Conservation (phyloP, 2,888 invertebrate genomes). For the Pachliopta kotzebuea region DNA sequence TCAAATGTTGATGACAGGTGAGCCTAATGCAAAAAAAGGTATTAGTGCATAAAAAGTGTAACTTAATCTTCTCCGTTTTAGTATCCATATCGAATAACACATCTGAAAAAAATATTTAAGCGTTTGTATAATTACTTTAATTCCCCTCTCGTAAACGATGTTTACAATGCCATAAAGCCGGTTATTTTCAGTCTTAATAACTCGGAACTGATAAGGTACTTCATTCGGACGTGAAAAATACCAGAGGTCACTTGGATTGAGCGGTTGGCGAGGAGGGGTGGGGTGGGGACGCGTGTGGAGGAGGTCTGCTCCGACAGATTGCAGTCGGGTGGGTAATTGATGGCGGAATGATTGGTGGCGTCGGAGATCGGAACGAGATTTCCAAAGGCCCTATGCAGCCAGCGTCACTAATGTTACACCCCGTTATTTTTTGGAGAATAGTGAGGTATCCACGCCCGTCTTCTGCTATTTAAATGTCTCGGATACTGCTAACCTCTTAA, state of each 20-base stretch:
- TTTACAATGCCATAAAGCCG: neutral
- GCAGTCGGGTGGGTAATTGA: constrained; percentile 57
- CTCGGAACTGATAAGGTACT: neutral
- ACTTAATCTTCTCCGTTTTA: no score
- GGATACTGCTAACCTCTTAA: no score
- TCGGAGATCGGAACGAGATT: constrained; percentile 41
- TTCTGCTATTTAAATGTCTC: no score
- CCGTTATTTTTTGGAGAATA: constrained; percentile 15
- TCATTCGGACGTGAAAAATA: constrained; percentile 17
- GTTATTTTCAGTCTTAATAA: constrained; percentile 2
- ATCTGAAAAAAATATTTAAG: no score
- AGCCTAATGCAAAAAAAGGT: no score
- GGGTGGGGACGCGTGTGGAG: constrained; percentile 20
- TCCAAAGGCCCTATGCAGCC: constrained; percentile 51
- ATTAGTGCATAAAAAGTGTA: no score
- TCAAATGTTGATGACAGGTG: no score
- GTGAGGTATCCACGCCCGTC: constrained; percentile 3
- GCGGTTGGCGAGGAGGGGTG: constrained; percentile 12
- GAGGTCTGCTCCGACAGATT: constrained; percentile 40
- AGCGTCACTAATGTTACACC: constrained; percentile 36
- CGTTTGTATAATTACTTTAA: no score
- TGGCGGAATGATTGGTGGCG: constrained; percentile 56
- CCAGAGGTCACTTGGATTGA: constrained; percentile 21
- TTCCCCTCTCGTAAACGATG: neutral
- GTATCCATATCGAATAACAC: no score